A percentile compares a stretch with the other conserved stretches of the same genome.
Conservation (phyloP, 2,113 vertebrate species). For the Ptilonorhynchus violaceus region DNA sequence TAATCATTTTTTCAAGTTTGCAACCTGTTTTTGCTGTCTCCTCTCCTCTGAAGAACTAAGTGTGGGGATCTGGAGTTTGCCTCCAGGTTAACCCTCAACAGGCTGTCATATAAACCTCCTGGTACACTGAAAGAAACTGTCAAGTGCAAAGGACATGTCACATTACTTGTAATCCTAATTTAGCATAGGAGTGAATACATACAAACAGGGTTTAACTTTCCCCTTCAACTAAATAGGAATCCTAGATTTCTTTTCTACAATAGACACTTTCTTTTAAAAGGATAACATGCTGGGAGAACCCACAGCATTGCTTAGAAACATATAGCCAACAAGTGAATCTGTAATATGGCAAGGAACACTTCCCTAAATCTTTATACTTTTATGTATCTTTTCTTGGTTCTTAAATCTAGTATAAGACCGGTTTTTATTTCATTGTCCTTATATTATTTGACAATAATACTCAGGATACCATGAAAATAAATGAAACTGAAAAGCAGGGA, state of each 20-base stretch:
- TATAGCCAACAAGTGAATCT: not conserved
- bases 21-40: too few species aligned
- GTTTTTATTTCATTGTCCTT: not conserved
- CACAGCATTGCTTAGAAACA: not conserved
- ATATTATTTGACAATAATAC: not conserved
- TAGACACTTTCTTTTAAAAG: not conserved
- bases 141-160: not conserved
- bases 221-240: not conserved
- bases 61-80: too few species aligned
- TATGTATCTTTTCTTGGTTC: not conserved
- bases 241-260: not conserved
- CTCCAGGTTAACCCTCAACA: too few species aligned
- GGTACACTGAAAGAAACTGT: not conserved
- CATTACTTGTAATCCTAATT: not conserved
- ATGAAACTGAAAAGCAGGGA: not conserved
- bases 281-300: not conserved
- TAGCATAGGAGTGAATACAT: not conserved
- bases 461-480: not conserved
- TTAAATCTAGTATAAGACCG: not conserved
- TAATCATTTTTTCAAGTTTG: too few species aligned
- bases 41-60: too few species aligned
- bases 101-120: not conserved
- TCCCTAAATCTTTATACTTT: not conserved
- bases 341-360: not conserved
- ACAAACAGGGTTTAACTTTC: not conserved